These are phyloP conservation scores for Nematostella vectensis DNA, from an alignment of 92 coral and sea anemone species.

Conservation along the genomic window DNA sequence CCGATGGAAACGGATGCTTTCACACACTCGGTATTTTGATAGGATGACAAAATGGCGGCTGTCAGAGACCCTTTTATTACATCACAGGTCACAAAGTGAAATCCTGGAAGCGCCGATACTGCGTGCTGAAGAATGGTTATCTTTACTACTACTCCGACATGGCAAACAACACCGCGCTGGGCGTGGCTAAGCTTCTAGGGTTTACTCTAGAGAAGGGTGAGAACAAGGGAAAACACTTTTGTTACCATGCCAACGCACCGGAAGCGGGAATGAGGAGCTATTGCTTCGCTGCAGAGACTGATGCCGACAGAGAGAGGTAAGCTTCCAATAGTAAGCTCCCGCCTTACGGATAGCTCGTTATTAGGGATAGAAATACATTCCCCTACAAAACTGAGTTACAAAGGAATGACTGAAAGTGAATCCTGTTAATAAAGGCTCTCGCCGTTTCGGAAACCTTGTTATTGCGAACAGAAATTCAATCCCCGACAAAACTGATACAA, in stretches of 20 bases:
- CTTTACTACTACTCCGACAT: conserved; percentile 91
- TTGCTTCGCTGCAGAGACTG: conserved; percentile 81
- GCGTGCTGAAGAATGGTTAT: conserved; percentile 93
- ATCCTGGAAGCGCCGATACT: conserved; percentile 87
- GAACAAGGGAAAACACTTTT: conserved; percentile 49
- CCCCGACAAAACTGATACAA: too few relatives aligned
- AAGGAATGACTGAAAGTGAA: too few relatives aligned
- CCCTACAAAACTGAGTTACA: too few relatives aligned
- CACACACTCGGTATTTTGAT: too few relatives aligned
- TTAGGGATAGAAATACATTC: too few relatives aligned
- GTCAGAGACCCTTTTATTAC: too few relatives aligned
- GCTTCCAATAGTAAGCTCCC: not conserved
- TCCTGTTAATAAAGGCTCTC: too few relatives aligned
- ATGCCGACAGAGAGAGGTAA: conserved; percentile 81
- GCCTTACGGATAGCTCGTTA: too few relatives aligned
- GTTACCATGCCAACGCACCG: conserved; percentile 64
- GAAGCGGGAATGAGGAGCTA: conserved; percentile 48
- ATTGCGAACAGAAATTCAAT: too few relatives aligned
- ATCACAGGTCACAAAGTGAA: conserved; percentile 51
- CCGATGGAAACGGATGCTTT: too few relatives aligned
- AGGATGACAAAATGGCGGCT: too few relatives aligned
- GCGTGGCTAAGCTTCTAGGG: conserved; percentile 84
- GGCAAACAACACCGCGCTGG: conserved; percentile 88
- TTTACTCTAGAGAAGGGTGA: conserved; percentile 52
- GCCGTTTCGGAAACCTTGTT: too few relatives aligned